Base-by-base conservation (phyloP, 2,797 vertebrate genomes). In the Acestrorhynchus altus region DNA sequence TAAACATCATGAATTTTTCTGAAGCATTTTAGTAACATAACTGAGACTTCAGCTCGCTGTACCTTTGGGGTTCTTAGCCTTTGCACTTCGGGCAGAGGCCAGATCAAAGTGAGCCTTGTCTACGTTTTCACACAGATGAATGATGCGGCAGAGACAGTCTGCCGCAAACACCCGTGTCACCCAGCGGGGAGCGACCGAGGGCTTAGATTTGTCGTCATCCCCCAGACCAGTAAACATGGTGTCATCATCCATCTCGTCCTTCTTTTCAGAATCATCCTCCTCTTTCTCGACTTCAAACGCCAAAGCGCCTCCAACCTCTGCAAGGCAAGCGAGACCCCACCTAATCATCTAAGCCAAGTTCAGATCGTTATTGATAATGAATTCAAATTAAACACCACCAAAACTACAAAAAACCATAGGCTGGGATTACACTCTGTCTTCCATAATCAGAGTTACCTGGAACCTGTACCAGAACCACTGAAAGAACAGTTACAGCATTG, bases 171-270 rank as follows among this genome's bases (percentile, higher is more conserved):
- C 98, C 0, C 98, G 94, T 0, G 98, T 99, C 77, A 97, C 97
- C 98, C 98, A 99, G 44, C 98, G 97, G 7, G 98, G 98, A 0
- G 98, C 97, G 71, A 98, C 97, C 0, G 95, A 97, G n/a, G 96
- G 96, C 85, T 98, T 98, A 15, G 95, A 92, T 85, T 98, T 98
- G 81, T 98, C 96, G 9, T 99, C 98, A 54, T 98, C 97, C 0
- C 97, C 98, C 76, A 98, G 90, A 1, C 95, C 94, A 0, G 96
- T 98, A 86, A 99, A 99, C 98, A 99, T 99, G 69, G 92, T 96
- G 84, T 99, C 98, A 9, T 99, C 98, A 9, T 99, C 98, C 94
- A 97, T 97, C 91, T 99, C 98, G 28, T 98, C 97, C 83, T 98
- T 98, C 89, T 98, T 99, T 88, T 99, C 97, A 0, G 92, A 92